Base-by-base conservation (phyloP, 2,797 vertebrate genomes). In the Halcyon leucocephala region DNA sequence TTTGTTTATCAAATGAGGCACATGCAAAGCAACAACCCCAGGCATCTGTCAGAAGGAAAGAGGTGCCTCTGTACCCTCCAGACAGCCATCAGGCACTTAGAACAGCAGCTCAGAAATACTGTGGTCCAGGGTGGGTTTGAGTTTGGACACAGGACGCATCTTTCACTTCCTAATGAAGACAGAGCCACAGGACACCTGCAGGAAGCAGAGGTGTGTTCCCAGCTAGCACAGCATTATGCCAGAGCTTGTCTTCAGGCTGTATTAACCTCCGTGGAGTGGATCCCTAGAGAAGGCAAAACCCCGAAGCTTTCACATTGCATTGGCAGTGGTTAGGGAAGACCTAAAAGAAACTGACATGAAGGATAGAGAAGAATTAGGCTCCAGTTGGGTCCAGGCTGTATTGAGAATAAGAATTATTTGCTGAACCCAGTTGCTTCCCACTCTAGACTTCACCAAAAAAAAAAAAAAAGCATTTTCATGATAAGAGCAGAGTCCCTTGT, bases 1-100 rank as follows among this genome's bases (percentile, higher is more conserved):
- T 99, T 99, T 99, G 99, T 97, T 98, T 99, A 98, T 98, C 99
- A 99, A 99, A 99, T 99, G 87, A 97, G 74, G 57, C 78, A 24
- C 94, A 99, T 99, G 99, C 99, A 99, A 99, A 99, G 96, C 82
- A 97, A 51, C 20, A 86, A 72, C 42, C 70, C 26, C 17, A 1
- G 46, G 86, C 72, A 26, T 37, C 15, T 82, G 39, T 52, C 81
- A 77, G 83, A 33, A 81, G 67, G 83, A 83, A 70, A 81, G 82
- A 31, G 64, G 57, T 79, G 92, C 82, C 91, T 83, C 83, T 82
- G 62, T 69, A 33, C 85, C 85, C 95, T 94, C 80, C 74, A 95
- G 74, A 71, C 64, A 78, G 52, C 81, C 74, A 82, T 86, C 55
- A 83, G 90, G 80, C 13, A 3, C 72, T 35, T 48, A 55, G 67